These are phyloP conservation scores for Volucella inflata DNA, from an alignment of 2,888 invertebrate genomes.

Conservation along the genomic window DNA sequence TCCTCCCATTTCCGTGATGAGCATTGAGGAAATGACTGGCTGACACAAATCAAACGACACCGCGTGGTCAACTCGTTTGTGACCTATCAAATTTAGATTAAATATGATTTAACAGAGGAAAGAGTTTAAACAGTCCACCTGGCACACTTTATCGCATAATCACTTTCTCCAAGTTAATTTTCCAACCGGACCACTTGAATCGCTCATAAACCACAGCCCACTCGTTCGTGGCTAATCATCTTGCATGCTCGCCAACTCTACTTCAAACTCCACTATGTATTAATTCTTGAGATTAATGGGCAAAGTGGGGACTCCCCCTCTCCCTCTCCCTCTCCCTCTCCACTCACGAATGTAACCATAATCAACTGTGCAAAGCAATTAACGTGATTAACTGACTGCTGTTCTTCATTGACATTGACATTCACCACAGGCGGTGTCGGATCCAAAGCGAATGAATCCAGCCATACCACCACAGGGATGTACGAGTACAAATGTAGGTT, in stretches of 20 bases:
- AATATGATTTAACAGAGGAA: background rate
- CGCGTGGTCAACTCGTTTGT: no score
- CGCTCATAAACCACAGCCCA: slow-evolving; percentile 25
- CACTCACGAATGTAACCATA: slow-evolving; percentile 36
- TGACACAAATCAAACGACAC: no score
- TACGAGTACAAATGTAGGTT: background rate
- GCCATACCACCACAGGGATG: no score
- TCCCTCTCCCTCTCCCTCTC: slow-evolving; percentile 8
- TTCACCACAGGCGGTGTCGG: slow-evolving; percentile 68
- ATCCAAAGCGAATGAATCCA: background rate
- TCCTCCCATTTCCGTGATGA: no score
- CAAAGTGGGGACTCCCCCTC: no score
- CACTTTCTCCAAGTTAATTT: background rate
- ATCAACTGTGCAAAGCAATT: slow-evolving; percentile 69
- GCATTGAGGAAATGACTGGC: no score
- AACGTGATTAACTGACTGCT: slow-evolving; percentile 73
- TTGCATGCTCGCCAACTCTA: background rate
- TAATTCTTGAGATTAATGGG: background rate
- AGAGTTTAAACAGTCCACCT: background rate
- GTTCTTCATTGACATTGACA: slow-evolving; percentile 71
- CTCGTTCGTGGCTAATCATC: slow-evolving; percentile 37
- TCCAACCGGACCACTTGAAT: background rate
- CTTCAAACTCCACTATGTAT: background rate
- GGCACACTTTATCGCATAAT: background rate
- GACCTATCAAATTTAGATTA: slow-evolving; percentile 2